Evolutionary conservation across 1,140 invertebrate genomes (phyloP).

Genomic region (Papilio aristodemus): DNA sequence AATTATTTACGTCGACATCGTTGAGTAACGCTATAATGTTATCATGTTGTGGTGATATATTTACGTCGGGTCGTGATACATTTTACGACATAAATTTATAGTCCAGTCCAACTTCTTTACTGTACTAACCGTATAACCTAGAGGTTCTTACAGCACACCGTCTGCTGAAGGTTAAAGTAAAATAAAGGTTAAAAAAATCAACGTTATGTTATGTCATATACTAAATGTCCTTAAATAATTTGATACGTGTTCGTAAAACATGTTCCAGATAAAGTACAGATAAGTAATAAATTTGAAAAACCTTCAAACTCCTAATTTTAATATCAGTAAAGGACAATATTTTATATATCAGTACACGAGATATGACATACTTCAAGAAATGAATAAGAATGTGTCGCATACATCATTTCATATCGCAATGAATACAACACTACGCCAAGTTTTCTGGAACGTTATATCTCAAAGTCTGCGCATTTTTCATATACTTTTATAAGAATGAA

Average conservation of each 20-base stretch:
- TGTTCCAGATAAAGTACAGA: too few species aligned
- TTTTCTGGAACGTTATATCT: slow-evolving; percentile 28
- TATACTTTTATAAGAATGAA: not conserved
- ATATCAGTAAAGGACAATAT: too few species aligned
- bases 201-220: too few species aligned
- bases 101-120: too few species aligned
- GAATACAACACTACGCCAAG: slow-evolving; percentile 23
- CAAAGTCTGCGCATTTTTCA: slow-evolving; percentile 11
- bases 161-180: too few species aligned
- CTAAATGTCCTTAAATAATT: too few species aligned
- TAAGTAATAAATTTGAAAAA: too few species aligned
- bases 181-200: too few species aligned
- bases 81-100: not conserved
- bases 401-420: slow-evolving; percentile 12
- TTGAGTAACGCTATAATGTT: not conserved
- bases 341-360: not conserved
- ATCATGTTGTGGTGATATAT: not conserved
- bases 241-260: too few species aligned
- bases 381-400: slow-evolving; percentile 21
- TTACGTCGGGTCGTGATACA: not conserved
- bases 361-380: slow-evolving; percentile 17
- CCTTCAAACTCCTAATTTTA: too few species aligned
- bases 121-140: too few species aligned
- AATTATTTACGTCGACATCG: slow-evolving; percentile 4
- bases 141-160: too few species aligned